Evolutionary conservation across 1,140 invertebrate genomes (phyloP).

Genomic region (Drosophila triauraria): DNA sequence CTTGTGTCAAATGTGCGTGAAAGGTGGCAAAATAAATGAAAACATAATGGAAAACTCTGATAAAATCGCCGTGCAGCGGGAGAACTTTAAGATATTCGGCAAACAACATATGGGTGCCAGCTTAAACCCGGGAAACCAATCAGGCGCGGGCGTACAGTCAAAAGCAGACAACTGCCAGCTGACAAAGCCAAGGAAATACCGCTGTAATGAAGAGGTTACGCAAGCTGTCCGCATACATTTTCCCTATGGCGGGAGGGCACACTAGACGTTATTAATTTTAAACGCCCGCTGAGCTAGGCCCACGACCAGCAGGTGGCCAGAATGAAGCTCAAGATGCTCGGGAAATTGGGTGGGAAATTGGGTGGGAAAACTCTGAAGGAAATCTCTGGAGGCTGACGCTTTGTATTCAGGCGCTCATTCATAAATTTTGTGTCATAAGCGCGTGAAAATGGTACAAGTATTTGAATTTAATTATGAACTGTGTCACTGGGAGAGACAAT

Average conservation of each 20-base stretch:
- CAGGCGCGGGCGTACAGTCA: not conserved
- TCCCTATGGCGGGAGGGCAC: constrained; percentile 28
- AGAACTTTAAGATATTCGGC: constrained; percentile 18
- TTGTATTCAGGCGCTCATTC: constrained; percentile 66
- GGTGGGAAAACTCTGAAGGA: not conserved
- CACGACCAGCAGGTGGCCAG: constrained; percentile 67
- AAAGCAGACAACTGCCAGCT: constrained; percentile 21
- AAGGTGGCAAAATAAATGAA: constrained; percentile 42
- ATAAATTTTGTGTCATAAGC: constrained; percentile 80
- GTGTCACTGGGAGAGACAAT: constrained; percentile 66
- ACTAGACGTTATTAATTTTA: constrained; percentile 79
- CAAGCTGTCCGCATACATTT: constrained; percentile 49
- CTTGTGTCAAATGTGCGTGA: constrained; percentile 72
- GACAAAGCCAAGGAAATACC: constrained; percentile 14
- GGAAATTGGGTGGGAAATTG: not conserved
- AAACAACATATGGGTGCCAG: constrained; percentile 3
- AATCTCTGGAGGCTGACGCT: constrained; percentile 29
- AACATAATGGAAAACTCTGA: constrained; percentile 57
- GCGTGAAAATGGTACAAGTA: constrained; percentile 78
- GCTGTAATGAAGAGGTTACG: constrained; percentile 21
- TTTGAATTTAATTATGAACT: constrained; percentile 84
- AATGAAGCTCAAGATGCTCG: constrained; percentile 6
- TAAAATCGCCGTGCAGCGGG: constrained; percentile 27
- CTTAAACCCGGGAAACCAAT: constrained; percentile 32
- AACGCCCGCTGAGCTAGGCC: constrained; percentile 69